Percentiles rank a stretch among this genome's conserved stretches.
Conservation (phyloP, 2,888 invertebrate genomes). For the Acanthopleura granulata region DNA sequence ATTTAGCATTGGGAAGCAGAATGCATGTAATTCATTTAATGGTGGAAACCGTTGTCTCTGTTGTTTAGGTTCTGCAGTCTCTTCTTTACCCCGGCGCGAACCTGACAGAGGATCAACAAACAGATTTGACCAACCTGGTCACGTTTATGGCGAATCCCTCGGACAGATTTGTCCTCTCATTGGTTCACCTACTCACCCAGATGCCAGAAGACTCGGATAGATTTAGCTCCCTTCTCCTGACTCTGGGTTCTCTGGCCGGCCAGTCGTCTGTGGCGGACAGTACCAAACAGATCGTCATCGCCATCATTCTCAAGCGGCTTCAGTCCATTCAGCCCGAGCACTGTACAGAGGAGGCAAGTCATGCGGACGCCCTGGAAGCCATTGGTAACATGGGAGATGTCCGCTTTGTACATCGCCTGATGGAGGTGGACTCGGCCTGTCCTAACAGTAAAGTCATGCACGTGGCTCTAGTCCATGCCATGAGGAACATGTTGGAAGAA, state of each 20-base stretch:
- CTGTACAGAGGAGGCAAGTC: not conserved
- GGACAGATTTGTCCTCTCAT: not conserved
- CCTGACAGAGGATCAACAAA: slow-evolving; percentile 1
- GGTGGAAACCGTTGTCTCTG: too few relatives aligned
- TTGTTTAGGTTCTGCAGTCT: not conserved
- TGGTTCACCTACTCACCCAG: not conserved
- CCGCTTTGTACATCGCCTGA: not conserved
- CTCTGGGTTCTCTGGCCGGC: not conserved
- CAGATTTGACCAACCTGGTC: not conserved
- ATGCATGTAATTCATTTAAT: too few relatives aligned
- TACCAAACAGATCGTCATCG: not conserved
- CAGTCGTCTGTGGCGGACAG: not conserved
- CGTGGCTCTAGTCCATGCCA: slow-evolving; percentile 1
- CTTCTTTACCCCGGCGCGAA: not conserved
- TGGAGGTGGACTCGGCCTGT: not conserved
- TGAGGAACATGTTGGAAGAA: not conserved
- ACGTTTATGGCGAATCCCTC: not conserved
- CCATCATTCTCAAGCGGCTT: not conserved
- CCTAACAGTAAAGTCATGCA: not conserved
- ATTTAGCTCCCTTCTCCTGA: not conserved
- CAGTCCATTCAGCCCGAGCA: not conserved
- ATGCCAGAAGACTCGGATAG: not conserved
- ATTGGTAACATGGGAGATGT: slow-evolving; percentile 13
- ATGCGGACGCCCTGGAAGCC: slow-evolving; percentile 11
- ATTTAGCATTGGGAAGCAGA: too few relatives aligned